phyloP scores from a whole-genome alignment of 2,113 vertebrate species.

The Oryctolagus cuniculus region DNA sequence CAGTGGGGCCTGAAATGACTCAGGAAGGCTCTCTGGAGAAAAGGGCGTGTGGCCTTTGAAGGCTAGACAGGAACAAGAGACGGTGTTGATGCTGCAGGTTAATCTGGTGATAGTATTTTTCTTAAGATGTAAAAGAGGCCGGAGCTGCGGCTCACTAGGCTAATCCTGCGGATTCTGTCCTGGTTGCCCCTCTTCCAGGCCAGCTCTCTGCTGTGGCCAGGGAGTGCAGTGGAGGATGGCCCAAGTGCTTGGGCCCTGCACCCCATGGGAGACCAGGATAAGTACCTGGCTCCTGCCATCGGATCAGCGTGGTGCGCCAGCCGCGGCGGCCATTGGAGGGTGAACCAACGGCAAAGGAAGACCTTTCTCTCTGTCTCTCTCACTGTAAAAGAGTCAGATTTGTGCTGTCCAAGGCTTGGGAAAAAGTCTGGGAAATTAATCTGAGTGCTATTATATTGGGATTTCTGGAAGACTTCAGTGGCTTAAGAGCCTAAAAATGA shows the following conservation, averaged over 20 bases:
- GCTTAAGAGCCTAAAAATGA: background rate
- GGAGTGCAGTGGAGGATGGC: too few species aligned
- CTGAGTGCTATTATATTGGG: background rate
- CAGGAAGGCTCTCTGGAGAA: conserved; percentile 25
- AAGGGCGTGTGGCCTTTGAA: conserved; percentile 30
- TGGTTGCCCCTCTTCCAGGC: too few species aligned
- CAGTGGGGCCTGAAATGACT: background rate
- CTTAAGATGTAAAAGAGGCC: background rate
- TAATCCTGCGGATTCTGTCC: too few species aligned
- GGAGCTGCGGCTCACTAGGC: too few species aligned
- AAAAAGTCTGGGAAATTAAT: background rate
- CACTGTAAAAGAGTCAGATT: background rate
- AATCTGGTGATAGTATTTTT: conserved; percentile 16
- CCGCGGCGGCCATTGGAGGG: too few species aligned
- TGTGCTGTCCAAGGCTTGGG: background rate
- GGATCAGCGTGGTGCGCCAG: too few species aligned
- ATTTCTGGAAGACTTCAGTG: conserved; percentile 18
- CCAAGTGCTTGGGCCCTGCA: too few species aligned
- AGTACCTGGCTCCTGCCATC: too few species aligned
- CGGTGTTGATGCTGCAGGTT: background rate
- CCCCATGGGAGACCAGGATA: too few species aligned
- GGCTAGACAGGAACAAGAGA: background rate
- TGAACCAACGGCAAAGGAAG: too few species aligned
- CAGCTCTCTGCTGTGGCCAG: too few species aligned
- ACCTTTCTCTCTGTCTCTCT: too few species aligned